phyloP scores from a whole-genome alignment of 2,888 invertebrate genomes.

The Drosophila greeni region DNA sequence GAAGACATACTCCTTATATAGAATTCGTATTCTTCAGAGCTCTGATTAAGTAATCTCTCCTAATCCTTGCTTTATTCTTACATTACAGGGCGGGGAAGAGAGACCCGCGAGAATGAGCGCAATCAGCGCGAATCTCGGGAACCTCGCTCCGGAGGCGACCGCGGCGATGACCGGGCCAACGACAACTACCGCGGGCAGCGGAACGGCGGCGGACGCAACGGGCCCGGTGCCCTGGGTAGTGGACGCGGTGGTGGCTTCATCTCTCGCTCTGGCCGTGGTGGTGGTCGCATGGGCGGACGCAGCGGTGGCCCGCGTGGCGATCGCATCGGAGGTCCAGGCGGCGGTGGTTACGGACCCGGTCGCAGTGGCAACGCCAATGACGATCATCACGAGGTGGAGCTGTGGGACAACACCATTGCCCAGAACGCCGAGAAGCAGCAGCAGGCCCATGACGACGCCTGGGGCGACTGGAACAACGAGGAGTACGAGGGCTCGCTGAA shows the following conservation, averaged over 20 bases:
- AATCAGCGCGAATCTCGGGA: constrained; percentile 77
- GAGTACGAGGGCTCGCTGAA: constrained; percentile 96
- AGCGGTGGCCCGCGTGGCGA: constrained; percentile 77
- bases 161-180: constrained; percentile 63
- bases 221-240: constrained; percentile 44
- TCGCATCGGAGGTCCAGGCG: constrained; percentile 80
- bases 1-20: background rate
- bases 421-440: constrained; percentile 78
- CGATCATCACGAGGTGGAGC: constrained; percentile 80
- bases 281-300: constrained; percentile 77
- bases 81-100: constrained; percentile 81
- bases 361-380: constrained; percentile 76
- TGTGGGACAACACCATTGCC: constrained; percentile 81
- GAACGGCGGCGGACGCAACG: constrained; percentile 57
- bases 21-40: no score
- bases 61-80: no score
- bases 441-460: constrained; percentile 79
- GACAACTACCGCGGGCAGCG: constrained; percentile 68
- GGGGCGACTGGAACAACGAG: constrained; percentile 92
- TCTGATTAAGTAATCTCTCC: background rate
- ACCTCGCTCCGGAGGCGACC: constrained; percentile 78
- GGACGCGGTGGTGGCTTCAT: constrained; percentile 65
- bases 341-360: constrained; percentile 72
- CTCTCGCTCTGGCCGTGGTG: constrained; percentile 60
- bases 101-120: constrained; percentile 83